A percentile compares a stretch with the other conserved stretches of the same genome.
phyloP scores from a whole-genome alignment of 2,113 vertebrate species.

The Damaliscus lunatus region DNA sequence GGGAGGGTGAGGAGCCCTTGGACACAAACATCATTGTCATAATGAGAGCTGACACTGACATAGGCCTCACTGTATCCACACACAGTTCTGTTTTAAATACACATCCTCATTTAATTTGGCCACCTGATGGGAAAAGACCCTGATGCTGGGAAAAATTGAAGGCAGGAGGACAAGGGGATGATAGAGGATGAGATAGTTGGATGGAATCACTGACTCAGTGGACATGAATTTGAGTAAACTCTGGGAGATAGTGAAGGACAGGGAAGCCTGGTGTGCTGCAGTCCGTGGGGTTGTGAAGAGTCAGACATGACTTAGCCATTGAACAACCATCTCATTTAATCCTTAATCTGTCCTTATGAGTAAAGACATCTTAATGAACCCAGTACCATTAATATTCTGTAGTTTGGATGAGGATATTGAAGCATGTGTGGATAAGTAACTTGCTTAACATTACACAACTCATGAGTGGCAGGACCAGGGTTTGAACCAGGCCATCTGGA shows the following conservation, averaged over 20 bases:
- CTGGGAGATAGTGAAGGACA: not conserved
- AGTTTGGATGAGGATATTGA: not conserved
- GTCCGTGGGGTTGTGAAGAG: not conserved
- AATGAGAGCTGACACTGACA: not conserved
- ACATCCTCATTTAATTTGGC: not conserved
- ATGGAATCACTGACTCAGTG: not conserved
- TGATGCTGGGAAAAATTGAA: not conserved
- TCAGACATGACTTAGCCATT: not conserved
- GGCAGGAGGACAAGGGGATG: not conserved
- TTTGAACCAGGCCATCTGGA: not conserved
- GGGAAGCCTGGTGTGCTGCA: not conserved
- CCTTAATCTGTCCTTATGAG: not conserved
- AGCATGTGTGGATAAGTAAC: accelerated
- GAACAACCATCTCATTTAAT: not conserved
- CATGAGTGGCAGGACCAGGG: not conserved
- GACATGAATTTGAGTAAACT: not conserved
- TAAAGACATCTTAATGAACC: not conserved
- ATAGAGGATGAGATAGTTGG: not conserved
- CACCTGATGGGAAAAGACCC: not conserved
- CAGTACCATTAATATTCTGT: accelerated
- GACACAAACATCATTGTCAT: not conserved
- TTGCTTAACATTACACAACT: not conserved
- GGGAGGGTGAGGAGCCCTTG: not conserved
- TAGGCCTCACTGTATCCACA: not conserved
- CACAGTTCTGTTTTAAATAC: not conserved